phyloP scores from a whole-genome alignment of 2,113 vertebrate genomes.

The Proteles cristata region DNA sequence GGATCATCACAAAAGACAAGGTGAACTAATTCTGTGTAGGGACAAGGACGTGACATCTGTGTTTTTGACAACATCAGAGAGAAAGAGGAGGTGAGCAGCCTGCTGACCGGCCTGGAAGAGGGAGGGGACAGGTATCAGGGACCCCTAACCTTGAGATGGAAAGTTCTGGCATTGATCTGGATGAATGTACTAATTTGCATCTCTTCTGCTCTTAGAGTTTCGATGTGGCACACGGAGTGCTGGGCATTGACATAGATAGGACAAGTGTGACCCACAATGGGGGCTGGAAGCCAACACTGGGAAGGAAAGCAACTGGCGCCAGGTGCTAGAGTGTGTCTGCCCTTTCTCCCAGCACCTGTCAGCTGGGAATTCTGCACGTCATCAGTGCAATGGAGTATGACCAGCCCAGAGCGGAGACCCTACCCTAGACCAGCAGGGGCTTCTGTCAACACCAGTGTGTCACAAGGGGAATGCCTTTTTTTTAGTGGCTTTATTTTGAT shows the following conservation, averaged over 20 bases:
- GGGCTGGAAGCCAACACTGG: neutral
- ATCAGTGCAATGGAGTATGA: neutral
- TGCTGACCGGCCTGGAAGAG: neutral
- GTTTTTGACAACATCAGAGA: neutral
- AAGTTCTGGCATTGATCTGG: neutral
- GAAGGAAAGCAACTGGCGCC: neutral
- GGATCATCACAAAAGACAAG: neutral
- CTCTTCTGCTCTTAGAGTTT: neutral
- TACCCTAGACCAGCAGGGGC: neutral
- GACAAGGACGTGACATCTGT: neutral
- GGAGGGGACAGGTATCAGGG: neutral
- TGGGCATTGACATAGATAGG: neutral
- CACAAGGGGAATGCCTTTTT: neutral
- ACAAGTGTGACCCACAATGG: neutral
- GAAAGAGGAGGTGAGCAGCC: neutral
- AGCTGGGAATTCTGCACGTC: neutral
- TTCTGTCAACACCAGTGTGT: neutral
- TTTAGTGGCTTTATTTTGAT: neutral
- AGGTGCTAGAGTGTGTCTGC: neutral
- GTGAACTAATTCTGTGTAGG: neutral
- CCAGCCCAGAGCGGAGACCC: neutral
- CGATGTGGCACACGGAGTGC: neutral
- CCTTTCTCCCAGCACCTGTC: conserved; percentile 61
- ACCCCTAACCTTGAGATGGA: neutral
- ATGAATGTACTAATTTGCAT: neutral